phyloP scores from a whole-genome alignment of 2,888 invertebrate genomes.

The Neoitamus cyanurus region DNA sequence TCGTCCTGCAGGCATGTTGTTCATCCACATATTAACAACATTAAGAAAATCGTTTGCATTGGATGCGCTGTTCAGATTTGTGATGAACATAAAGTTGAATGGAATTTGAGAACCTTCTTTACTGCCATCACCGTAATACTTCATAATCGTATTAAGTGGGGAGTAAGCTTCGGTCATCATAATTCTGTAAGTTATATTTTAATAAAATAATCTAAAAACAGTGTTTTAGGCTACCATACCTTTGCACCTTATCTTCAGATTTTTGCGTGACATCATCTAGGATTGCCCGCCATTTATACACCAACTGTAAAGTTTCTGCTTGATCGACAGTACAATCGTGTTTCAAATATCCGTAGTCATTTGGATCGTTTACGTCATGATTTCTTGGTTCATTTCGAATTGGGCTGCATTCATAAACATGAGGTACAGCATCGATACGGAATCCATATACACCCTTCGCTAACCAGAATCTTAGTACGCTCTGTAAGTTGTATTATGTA shows the following conservation, averaged over 20 bases:
- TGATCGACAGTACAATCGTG: conserved; percentile 73
- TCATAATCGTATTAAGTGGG: conserved; percentile 67
- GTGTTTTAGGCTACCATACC: not conserved
- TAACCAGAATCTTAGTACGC: conserved; percentile 78
- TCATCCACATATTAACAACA: conserved; percentile 70
- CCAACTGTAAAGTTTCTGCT: conserved; percentile 70
- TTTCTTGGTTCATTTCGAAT: conserved; percentile 70
- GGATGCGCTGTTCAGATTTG: conserved; percentile 68
- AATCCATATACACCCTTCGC: conserved; percentile 84
- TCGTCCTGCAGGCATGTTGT: conserved; percentile 69
- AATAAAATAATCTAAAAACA: not conserved
- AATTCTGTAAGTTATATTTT: conserved; percentile 61
- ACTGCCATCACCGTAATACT: conserved; percentile 68
- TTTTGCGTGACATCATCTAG: conserved; percentile 64
- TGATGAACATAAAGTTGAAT: conserved; percentile 75
- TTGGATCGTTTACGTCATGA: conserved; percentile 66
- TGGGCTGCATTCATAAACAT: conserved; percentile 59
- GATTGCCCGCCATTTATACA: conserved; percentile 70
- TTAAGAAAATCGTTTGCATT: conserved; percentile 69
- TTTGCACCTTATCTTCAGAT: not conserved
- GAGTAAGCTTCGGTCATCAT: conserved; percentile 75
- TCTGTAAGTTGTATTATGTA: conserved; percentile 62
- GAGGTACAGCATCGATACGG: conserved; percentile 74
- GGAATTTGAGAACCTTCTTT: conserved; percentile 71
- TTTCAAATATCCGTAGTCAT: conserved; percentile 69